These are phyloP conservation scores for Solea solea DNA, from an alignment of 2,113 vertebrate species.

Conservation along the genomic window DNA sequence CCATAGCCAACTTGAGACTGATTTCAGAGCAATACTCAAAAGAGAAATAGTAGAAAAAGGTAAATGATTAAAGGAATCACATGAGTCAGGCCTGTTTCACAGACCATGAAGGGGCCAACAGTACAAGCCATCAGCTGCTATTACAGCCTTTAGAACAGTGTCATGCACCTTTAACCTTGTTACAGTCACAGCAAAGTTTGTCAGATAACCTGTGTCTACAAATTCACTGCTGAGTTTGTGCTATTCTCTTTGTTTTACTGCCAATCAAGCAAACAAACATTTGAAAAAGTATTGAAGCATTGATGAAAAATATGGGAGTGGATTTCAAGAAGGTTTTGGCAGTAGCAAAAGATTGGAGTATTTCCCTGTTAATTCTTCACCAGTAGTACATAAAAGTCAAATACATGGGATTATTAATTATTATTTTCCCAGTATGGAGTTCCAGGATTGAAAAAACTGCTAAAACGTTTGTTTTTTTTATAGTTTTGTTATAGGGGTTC, in stretches of 20 bases:
- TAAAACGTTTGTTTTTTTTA: too few relatives aligned
- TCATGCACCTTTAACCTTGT: background rate
- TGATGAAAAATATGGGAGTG: background rate
- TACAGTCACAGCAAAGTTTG: background rate
- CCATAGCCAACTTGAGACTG: conserved; percentile 9
- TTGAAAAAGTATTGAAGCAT: background rate
- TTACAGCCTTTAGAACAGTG: background rate
- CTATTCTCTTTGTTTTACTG: background rate
- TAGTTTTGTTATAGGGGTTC: too few relatives aligned
- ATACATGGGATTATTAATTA: too few relatives aligned
- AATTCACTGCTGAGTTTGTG: background rate
- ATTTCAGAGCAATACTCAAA: background rate
- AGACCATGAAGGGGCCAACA: conserved; percentile 9
- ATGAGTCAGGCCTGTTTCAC: conserved; percentile 11
- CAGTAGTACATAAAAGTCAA: too few relatives aligned
- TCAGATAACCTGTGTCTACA: background rate
- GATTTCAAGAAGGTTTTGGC: background rate
- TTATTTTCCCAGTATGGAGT: too few relatives aligned
- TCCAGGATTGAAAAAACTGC: too few relatives aligned
- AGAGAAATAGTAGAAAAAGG: background rate
- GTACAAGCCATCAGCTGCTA: conserved; percentile 2
- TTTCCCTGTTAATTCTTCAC: too few relatives aligned
- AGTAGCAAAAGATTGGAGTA: background rate
- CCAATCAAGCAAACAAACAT: background rate
- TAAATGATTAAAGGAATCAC: conserved; percentile 36